phyloP scores from a whole-genome alignment of 2,113 vertebrate genomes.

The Etheostoma cragini region DNA sequence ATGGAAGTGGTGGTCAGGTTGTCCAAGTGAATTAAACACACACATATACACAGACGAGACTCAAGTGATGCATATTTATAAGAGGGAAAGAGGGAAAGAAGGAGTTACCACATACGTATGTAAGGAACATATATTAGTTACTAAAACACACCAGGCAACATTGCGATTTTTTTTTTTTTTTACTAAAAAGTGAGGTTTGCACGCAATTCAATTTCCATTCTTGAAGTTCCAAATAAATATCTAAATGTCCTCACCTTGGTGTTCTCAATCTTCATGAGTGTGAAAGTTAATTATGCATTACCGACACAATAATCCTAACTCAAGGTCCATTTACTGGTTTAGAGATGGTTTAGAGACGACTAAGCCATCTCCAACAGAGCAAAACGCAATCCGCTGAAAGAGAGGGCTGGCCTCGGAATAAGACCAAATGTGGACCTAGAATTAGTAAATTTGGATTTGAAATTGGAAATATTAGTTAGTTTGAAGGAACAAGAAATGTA shows the following conservation, averaged over 20 bases:
- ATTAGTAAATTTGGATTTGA: background rate
- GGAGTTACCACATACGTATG: background rate
- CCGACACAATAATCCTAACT: background rate
- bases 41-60: conserved; percentile 5
- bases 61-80: conserved; percentile 11
- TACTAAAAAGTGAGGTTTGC: too few relatives aligned
- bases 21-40: background rate
- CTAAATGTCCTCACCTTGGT: background rate
- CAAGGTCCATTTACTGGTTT: background rate
- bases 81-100: background rate
- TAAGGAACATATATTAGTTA: background rate
- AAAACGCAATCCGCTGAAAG: background rate
- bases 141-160: background rate
- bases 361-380: background rate
- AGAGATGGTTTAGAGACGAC: background rate
- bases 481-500: background rate
- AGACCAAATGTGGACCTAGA: background rate
- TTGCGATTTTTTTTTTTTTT: background rate
- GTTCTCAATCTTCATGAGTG: background rate
- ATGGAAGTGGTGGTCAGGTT: background rate
- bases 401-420: too few relatives aligned
- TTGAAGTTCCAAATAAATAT: too few relatives aligned
- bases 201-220: background rate
- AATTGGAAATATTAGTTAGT: background rate
- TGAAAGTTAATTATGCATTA: background rate